These are phyloP conservation scores for Gadopsis marmoratus DNA, from an alignment of 2,797 vertebrate species.

Conservation along the genomic window DNA sequence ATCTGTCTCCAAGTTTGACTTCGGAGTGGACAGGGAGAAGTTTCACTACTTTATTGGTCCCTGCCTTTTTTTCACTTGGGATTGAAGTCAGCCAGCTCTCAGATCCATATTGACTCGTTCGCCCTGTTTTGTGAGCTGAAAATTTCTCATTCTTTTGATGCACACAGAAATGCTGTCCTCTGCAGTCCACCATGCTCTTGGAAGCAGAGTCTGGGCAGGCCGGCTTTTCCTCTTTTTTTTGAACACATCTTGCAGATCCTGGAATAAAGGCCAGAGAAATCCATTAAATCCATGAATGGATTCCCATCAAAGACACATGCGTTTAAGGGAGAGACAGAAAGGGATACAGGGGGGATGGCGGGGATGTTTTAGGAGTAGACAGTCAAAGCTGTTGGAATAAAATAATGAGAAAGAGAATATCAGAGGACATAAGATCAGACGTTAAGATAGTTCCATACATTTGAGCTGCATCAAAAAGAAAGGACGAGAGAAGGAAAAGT, in stretches of 20 bases:
- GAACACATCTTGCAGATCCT: slow-evolving; percentile 81
- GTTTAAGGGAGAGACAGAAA: slow-evolving; percentile 74
- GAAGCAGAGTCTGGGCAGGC: slow-evolving; percentile 65
- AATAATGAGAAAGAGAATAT: slow-evolving; percentile 86
- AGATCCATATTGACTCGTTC: slow-evolving; percentile 82
- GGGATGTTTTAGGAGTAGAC: slow-evolving; percentile 67
- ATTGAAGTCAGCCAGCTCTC: slow-evolving; percentile 76
- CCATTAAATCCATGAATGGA: slow-evolving; percentile 89
- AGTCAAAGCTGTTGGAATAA: slow-evolving; percentile 76
- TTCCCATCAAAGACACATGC: slow-evolving; percentile 84
- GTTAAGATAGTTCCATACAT: slow-evolving; percentile 75
- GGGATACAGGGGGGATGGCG: slow-evolving; percentile 40
- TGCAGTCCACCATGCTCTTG: slow-evolving; percentile 80
- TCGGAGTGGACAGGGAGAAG: slow-evolving; percentile 56
- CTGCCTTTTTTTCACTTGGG: slow-evolving; percentile 55
- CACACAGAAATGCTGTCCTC: slow-evolving; percentile 82
- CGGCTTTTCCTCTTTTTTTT: slow-evolving; percentile 62
- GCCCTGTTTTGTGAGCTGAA: slow-evolving; percentile 80
- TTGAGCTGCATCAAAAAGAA: slow-evolving; percentile 68
- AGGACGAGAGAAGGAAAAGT: slow-evolving; percentile 51
- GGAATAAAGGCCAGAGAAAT: slow-evolving; percentile 83
- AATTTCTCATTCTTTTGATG: slow-evolving; percentile 83
- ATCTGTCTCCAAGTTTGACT: slow-evolving; percentile 78
- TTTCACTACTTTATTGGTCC: slow-evolving; percentile 59
- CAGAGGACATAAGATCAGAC: slow-evolving; percentile 81